phyloP scores from a whole-genome alignment of 2,888 invertebrate genomes.

The Xestia sexstrigata region DNA sequence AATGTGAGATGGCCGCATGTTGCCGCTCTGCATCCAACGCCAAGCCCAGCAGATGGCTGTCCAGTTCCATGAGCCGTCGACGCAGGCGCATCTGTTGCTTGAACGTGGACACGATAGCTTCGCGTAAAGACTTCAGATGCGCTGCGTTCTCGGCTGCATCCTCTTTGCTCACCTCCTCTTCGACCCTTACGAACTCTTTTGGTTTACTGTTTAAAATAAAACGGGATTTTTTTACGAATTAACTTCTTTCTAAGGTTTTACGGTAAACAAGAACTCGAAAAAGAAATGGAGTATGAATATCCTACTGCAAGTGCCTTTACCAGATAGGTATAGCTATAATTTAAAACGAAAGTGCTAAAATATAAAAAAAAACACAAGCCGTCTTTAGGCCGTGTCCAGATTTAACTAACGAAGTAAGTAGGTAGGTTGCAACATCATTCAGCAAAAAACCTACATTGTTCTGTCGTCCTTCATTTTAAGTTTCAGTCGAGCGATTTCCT shows the following conservation, averaged over 20 bases:
- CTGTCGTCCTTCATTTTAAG: slow-evolving; percentile 95
- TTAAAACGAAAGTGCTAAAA: neutral
- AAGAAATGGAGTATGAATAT: neutral
- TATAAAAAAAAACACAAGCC: neutral
- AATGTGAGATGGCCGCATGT: slow-evolving; percentile 96
- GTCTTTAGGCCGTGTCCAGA: neutral
- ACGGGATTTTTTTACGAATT: neutral
- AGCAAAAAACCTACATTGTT: slow-evolving; percentile 80
- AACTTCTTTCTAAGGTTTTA: neutral
- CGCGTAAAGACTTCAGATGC: slow-evolving; percentile 93
- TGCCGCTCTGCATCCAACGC: slow-evolving; percentile 97
- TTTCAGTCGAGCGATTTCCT: slow-evolving; percentile 95
- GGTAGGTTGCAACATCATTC: slow-evolving; percentile 1
- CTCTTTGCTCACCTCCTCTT: slow-evolving; percentile 75
- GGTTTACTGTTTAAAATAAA: slow-evolving; percentile 72
- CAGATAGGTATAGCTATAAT: neutral
- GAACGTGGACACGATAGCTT: slow-evolving; percentile 96
- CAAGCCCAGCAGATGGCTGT: slow-evolving; percentile 96
- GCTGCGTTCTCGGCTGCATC: slow-evolving; percentile 80
- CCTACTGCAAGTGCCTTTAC: neutral
- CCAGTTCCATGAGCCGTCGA: slow-evolving; percentile 96
- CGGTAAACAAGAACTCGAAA: neutral
- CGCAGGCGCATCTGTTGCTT: slow-evolving; percentile 98
- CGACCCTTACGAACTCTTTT: slow-evolving; percentile 79
- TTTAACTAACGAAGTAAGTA: slow-evolving; percentile 4